Evolutionary conservation across 2,797 vertebrate genomes (phyloP).

Genomic region (Pseudopleuronectes americanus): DNA sequence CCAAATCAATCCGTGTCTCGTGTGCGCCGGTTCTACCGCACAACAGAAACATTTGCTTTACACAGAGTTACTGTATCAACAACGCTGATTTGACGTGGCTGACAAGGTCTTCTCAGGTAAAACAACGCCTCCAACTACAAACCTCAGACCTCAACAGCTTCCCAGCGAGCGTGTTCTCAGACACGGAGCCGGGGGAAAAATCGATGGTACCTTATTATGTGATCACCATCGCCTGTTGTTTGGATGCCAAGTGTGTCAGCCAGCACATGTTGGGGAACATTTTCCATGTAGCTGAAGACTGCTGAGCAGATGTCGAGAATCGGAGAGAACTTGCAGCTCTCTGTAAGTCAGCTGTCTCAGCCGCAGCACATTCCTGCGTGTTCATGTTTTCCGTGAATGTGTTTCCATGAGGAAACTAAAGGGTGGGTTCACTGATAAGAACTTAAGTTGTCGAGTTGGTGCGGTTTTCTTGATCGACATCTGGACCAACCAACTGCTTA

Average conservation of each 20-base stretch:
- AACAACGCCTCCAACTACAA: conserved; percentile 1
- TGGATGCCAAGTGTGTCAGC: conserved; percentile 49
- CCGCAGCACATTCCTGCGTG: conserved; percentile 65
- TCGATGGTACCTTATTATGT: conserved; percentile 31
- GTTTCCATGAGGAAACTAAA: conserved; percentile 42
- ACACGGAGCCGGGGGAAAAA: conserved; percentile 32
- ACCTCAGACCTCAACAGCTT: conserved; percentile 10
- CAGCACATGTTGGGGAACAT: conserved; percentile 57
- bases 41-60: conserved; percentile 52
- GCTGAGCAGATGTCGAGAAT: conserved; percentile 60
- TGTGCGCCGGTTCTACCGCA: conserved; percentile 48
- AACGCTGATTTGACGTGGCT: conserved; percentile 5
- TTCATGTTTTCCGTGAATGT: conserved; percentile 54
- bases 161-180: background rate
- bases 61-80: conserved; percentile 16
- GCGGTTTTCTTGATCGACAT: conserved; percentile 1
- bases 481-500: conserved; percentile 3
- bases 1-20: conserved; percentile 48
- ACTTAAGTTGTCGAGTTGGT: conserved; percentile 15
- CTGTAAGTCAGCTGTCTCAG: conserved; percentile 48
- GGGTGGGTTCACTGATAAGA: conserved; percentile 15
- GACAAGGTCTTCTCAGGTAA: conserved; percentile 47
- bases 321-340: conserved; percentile 64
- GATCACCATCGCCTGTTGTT: conserved; percentile 21
- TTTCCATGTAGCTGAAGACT: conserved; percentile 44